Evolutionary conservation across 2,797 vertebrate genomes (phyloP), one percentile per base, ranked within the genome.

Genomic region (Girardinus metallicus): DNA sequence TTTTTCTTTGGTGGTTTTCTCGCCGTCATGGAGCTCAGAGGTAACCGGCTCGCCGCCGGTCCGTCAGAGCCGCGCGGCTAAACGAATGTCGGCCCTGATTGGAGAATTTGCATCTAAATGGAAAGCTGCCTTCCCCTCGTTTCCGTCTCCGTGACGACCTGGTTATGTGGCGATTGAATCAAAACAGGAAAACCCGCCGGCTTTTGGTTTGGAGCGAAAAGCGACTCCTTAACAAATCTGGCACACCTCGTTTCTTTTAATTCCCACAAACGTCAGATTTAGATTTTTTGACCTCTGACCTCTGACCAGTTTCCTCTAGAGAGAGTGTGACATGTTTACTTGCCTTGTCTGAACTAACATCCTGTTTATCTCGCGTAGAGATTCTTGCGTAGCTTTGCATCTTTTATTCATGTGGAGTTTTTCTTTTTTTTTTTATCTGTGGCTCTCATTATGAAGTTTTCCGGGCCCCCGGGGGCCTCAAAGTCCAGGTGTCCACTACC

Each of bases 61-160:
- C 85, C 92, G 93, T 91, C 89, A 81, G 79, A 77, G 85, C 36
- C 1, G 73, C 77, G 71, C 84, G 86, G 90, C 86, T 90, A 95
- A 94, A 94, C 93, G 88, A 92, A 93, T 91, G 91, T 92, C 85
- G 74, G 75, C 82, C 88, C 80, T 85, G 12, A 77, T 46, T 0
- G 36, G 83, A 84, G 80, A 89, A 95, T 95, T 95, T 95, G 94
- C 94, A 95, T 95, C 91, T 95, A 95, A 95, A 95, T 95, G 90
- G 92, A 87, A 92, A 89, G 90, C 91, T 94, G 91, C 82, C 87
- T 83, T 80, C 78, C 81, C 64, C 62, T 86, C 86, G 57, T 78
- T 53, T 75, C 77, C 75, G 36, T 41, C 53, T 80, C 74, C 72
- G 90, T 93, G 92, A 95, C 93, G 91, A 90, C 85, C 91, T 85